Evolutionary conservation across 2,888 invertebrate genomes (phyloP).

Genomic region (Dryobota labecula): DNA sequence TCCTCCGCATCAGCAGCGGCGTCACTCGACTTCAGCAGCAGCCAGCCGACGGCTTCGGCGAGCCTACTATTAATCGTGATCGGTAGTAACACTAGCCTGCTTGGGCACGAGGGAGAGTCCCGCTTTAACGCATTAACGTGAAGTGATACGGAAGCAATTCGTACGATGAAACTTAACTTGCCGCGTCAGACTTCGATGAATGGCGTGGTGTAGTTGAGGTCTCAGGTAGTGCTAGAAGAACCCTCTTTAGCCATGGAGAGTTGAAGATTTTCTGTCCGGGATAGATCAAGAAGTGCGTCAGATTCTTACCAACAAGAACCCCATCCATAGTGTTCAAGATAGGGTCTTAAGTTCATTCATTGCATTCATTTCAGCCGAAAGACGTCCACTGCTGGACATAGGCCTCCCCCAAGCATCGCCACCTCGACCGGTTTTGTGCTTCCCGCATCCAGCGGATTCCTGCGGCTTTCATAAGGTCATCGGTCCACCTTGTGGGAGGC

Average conservation of each 20-base stretch:
- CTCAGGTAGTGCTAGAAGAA: not conserved
- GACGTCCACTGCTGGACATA: too few relatives aligned
- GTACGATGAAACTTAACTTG: not conserved
- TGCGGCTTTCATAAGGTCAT: too few relatives aligned
- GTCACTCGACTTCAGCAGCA: constrained; percentile 38
- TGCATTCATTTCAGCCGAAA: too few relatives aligned
- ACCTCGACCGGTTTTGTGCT: too few relatives aligned
- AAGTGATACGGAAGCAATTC: not conserved
- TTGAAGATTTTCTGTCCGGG: not conserved
- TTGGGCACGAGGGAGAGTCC: constrained; percentile 29
- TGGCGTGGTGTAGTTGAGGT: too few relatives aligned
- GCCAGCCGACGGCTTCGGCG: constrained; percentile 61
- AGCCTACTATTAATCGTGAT: constrained; percentile 76
- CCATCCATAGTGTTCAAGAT: not conserved
- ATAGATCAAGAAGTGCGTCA: not conserved
- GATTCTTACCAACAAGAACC: not conserved
- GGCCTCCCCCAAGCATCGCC: too few relatives aligned
- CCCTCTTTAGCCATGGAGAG: too few relatives aligned
- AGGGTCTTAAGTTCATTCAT: not conserved
- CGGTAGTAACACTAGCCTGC: constrained; percentile 38
- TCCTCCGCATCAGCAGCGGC: constrained; percentile 51
- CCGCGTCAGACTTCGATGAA: not conserved
- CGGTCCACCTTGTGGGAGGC: too few relatives aligned
- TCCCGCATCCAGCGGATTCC: too few relatives aligned
- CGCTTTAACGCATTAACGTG: not conserved